Conservation (phyloP, 2,888 invertebrate genomes). For the Rhopalosiphum nymphaeae region DNA sequence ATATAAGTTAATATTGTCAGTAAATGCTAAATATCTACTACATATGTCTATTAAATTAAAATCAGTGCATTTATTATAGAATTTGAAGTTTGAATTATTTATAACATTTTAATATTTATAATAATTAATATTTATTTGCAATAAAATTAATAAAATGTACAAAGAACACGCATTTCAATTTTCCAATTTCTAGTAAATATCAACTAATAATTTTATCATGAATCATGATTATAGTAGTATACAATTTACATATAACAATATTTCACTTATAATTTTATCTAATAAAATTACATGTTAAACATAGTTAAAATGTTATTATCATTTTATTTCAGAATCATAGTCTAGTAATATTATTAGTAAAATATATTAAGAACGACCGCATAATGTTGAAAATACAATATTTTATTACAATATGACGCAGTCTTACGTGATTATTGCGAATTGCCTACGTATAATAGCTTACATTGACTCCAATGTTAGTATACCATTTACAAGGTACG, state of each 20-base stretch:
- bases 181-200: background rate
- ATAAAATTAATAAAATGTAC: background rate
- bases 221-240: background rate
- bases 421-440: background rate
- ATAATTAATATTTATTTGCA: background rate
- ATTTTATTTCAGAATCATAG: background rate
- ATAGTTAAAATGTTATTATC: background rate
- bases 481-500: background rate
- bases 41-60: background rate
- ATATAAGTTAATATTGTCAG: background rate
- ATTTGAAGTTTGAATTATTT: background rate
- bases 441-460: background rate
- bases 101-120: background rate
- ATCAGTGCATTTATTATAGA: background rate
- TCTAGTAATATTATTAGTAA: background rate
- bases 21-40: background rate
- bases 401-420: background rate
- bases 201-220: background rate
- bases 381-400: background rate
- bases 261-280: background rate
- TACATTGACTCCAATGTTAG: background rate
- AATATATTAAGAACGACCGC: background rate
- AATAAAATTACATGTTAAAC: background rate
- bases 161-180: background rate
- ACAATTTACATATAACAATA: background rate